phyloP scores from a whole-genome alignment of 2,113 vertebrate species.

The Seriola aureovittata region DNA sequence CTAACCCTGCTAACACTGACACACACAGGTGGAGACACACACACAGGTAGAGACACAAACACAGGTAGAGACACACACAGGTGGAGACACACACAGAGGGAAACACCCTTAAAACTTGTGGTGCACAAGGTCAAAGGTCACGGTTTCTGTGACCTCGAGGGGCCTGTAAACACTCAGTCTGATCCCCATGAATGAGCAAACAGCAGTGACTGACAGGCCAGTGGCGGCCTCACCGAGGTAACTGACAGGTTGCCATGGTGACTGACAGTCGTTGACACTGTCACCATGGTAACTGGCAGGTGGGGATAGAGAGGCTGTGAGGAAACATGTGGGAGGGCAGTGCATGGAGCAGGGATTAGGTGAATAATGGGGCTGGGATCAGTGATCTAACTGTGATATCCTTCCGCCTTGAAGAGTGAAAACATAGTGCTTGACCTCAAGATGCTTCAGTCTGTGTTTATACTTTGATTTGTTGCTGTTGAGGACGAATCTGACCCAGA shows the following conservation, averaged over 20 bases:
- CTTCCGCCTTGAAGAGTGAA: neutral
- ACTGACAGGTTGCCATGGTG: conserved; percentile 6
- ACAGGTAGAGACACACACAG: neutral
- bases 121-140: conserved; percentile 54
- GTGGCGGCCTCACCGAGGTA: neutral
- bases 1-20: no score
- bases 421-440: neutral
- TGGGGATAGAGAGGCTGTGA: conserved; percentile 25
- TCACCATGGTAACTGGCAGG: conserved; percentile 35
- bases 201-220: conserved; percentile 47
- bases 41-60: neutral
- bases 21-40: neutral
- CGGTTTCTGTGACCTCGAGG: conserved; percentile 7
- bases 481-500: neutral
- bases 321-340: conserved; percentile 19
- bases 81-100: neutral
- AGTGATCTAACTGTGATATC: conserved; percentile 18
- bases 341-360: conserved; percentile 31
- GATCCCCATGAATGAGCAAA: conserved; percentile 60
- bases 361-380: conserved; percentile 31
- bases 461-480: neutral
- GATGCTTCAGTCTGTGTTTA: neutral
- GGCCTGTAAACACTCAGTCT: conserved; percentile 56
- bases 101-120: conserved; percentile 32
- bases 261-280: conserved; percentile 52